phyloP scores from a whole-genome alignment of 37 sponge, comb jelly and placozoan genomes.

The Amphimedon queenslandica region DNA sequence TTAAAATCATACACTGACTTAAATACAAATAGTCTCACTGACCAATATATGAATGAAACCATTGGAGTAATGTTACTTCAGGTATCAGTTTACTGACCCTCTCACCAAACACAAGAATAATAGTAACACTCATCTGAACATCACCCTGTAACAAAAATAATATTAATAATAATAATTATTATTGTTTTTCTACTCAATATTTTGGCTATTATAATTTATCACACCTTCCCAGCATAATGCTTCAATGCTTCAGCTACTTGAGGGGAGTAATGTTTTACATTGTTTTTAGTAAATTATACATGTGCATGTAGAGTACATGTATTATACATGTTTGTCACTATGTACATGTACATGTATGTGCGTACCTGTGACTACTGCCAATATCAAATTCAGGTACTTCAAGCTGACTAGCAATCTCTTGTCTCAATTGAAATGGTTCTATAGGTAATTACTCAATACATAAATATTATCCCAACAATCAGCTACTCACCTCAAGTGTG shows the following conservation, averaged over 20 bases:
- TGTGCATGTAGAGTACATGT: not conserved
- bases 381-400: not conserved
- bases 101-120: slow-evolving; percentile 74
- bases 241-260: slow-evolving; percentile 41
- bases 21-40: no score
- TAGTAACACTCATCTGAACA: slow-evolving; percentile 85
- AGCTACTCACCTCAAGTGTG: slow-evolving; percentile 14
- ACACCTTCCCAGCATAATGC: slow-evolving; percentile 62
- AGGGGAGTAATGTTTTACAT: not conserved
- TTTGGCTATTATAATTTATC: not conserved
- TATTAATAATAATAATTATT: not conserved
- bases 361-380: not conserved
- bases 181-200: not conserved
- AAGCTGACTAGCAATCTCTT: slow-evolving; percentile 18
- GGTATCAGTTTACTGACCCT: slow-evolving; percentile 25
- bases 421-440: slow-evolving; percentile 57
- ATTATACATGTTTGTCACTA: not conserved
- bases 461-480: not conserved
- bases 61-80: slow-evolving; percentile 40
- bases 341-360: not conserved
- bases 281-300: not conserved
- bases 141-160: slow-evolving; percentile 65
- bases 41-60: slow-evolving; percentile 80
- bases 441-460: slow-evolving; percentile 32
- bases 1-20: no score